phyloP scores from a whole-genome alignment of 2,797 vertebrate species.

The Fringilla coelebs region DNA sequence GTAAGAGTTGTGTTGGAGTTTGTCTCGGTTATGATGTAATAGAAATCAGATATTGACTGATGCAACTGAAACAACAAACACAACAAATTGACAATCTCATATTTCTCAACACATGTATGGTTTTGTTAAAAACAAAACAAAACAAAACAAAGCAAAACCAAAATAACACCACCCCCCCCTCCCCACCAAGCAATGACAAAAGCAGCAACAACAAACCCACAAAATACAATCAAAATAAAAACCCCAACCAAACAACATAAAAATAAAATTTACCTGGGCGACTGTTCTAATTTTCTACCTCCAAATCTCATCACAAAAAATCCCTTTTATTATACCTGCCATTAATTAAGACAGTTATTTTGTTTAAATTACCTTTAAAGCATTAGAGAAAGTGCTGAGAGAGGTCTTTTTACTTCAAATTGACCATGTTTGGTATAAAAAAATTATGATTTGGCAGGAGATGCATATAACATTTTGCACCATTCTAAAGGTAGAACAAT shows the following conservation, averaged over 20 bases:
- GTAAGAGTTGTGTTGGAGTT: background rate
- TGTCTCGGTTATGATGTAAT: background rate
- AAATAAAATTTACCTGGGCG: background rate
- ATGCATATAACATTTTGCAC: background rate
- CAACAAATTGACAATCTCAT: background rate
- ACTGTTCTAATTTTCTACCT: background rate
- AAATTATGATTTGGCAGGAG: background rate
- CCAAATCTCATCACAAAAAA: background rate
- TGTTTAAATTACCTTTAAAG: background rate
- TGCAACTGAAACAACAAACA: background rate
- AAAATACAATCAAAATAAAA: background rate
- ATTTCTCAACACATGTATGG: background rate
- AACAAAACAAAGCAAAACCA: background rate
- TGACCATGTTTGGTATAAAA: background rate
- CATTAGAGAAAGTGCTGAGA: background rate
- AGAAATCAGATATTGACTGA: background rate
- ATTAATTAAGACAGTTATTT: background rate
- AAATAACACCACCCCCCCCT: background rate
- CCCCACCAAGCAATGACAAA: background rate
- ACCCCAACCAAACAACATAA: fast-evolving
- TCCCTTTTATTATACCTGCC: background rate
- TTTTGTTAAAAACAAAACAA: background rate
- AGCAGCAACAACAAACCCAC: background rate
- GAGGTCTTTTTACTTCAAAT: background rate
- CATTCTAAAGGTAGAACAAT: background rate